These are phyloP conservation scores for Pararge aegeria DNA, from an alignment of 1,140 invertebrate genomes.

Conservation along the genomic window DNA sequence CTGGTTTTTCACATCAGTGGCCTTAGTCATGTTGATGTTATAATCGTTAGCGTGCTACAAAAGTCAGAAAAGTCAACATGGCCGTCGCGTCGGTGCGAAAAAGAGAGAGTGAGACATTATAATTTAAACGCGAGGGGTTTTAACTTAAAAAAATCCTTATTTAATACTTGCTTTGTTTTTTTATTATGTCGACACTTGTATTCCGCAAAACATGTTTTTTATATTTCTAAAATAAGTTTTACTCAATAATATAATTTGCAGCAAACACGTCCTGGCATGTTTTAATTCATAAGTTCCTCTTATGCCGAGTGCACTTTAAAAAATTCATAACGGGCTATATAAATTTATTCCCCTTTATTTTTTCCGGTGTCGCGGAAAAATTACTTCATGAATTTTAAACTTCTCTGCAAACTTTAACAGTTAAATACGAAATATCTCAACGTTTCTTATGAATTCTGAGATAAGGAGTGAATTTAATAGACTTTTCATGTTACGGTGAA, in stretches of 20 bases:
- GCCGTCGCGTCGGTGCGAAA: too few species aligned
- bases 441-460: not conserved
- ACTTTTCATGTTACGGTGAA: not conserved
- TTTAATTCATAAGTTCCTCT: slow-evolving; percentile 13
- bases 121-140: too few species aligned
- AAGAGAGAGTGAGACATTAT: too few species aligned
- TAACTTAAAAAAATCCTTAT: too few species aligned
- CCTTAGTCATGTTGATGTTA: too few species aligned
- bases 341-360: slow-evolving; percentile 23
- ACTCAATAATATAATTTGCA: not conserved
- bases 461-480: not conserved
- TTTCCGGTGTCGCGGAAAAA: slow-evolving; percentile 28
- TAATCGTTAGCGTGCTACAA: too few species aligned
- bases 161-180: too few species aligned
- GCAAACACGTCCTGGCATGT: slow-evolving; percentile 9
- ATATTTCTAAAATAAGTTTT: not conserved
- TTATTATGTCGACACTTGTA: too few species aligned
- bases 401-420: slow-evolving; percentile 7
- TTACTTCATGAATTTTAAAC: slow-evolving; percentile 28
- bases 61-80: too few species aligned
- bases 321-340: slow-evolving; percentile 22
- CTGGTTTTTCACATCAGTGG: too few species aligned
- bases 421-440: slow-evolving; percentile 7
- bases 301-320: slow-evolving; percentile 20
- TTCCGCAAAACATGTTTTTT: too few species aligned